phyloP scores from a whole-genome alignment of 2,113 vertebrate species.

The Plotosus lineatus region DNA sequence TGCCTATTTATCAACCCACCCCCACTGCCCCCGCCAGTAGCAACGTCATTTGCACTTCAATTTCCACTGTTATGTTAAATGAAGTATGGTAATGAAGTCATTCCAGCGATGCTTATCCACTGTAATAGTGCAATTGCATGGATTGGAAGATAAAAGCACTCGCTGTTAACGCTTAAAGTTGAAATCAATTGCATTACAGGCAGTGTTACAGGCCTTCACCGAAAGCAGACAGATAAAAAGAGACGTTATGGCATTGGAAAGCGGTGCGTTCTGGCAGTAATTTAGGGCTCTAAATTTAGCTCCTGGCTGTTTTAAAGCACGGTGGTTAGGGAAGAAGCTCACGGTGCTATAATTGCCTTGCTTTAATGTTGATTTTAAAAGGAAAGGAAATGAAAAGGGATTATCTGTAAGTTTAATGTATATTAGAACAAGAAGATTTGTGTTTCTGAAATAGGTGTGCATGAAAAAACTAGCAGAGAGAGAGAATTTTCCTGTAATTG shows the following conservation, averaged over 20 bases:
- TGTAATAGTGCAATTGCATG: conserved; percentile 56
- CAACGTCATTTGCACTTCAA: conserved; percentile 52
- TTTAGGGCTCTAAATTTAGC: conserved; percentile 67
- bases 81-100: conserved; percentile 61
- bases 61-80: conserved; percentile 53
- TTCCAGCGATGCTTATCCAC: conserved; percentile 53
- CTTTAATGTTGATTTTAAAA: conserved; percentile 59
- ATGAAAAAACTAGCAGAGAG: not conserved
- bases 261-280: conserved; percentile 49
- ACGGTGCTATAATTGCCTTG: conserved; percentile 55
- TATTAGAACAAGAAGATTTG: conserved; percentile 6
- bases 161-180: conserved; percentile 55
- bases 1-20: conserved; percentile 40
- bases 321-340: conserved; percentile 42
- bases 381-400: conserved; percentile 18
- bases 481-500: not conserved
- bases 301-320: conserved; percentile 57
- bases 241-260: conserved; percentile 38
- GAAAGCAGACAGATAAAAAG: conserved; percentile 43
- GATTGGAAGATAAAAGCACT: conserved; percentile 45
- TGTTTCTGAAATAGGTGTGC: not conserved
- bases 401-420: conserved; percentile 22
- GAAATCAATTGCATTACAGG: conserved; percentile 64
- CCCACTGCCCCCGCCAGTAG: conserved; percentile 47
- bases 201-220: conserved; percentile 57